Evolutionary conservation across 92 coral and sea anemone genomes (phyloP), one percentile per base, ranked within the genome.

Genomic region (Meandrina meandrites): DNA sequence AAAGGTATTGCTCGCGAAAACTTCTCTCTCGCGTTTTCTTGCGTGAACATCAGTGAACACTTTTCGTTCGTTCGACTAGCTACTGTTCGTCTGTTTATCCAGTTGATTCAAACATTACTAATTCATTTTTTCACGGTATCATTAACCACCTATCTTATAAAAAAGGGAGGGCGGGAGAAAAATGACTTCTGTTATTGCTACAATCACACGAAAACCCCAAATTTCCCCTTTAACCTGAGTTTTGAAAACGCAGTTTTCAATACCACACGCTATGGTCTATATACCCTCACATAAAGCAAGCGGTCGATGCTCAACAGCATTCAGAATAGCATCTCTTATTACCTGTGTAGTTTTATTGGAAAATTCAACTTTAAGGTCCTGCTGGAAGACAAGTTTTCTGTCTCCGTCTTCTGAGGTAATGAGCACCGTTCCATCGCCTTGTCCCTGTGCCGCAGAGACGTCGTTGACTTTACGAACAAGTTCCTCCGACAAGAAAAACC

Each of bases 321-420:
- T 54, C 22, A 36, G 30, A 47, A 77, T 37, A 4, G 36, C 22
- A 17, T 22, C 5, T 28, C 16, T 70, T 73, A 32, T 50, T 84
- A 97, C 99, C 99, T 97, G 99, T 24, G 91, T 81, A 21, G 96
- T 78, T 79, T 91, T 88, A 82, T 97, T 97, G 14, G 98, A 95
- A 77, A 95, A 97, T 72, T 86, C 82, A 14, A 97, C 88, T 62
- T 87, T 88, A n/a, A 97, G 89, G 85, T 97, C 92, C 64, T 76
- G 80, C 74, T 90, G 93, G 76, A 93, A 85, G 56, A 89, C 84
- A 79, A 97, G 72, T 82, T 79, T 87, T 80, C 98, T 89, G 85
- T 91, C 94, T 75, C 96, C 98, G 32, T 80, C 88, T 24, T 89
- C 92, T 50, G 82, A 37, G 14, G 83, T 51, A 3, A 79, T 66